A percentile compares a stretch with the other conserved stretches of the same genome.
These are phyloP conservation scores for Mus caroli DNA, from an alignment of 2,797 vertebrate species.

Conservation along the genomic window DNA sequence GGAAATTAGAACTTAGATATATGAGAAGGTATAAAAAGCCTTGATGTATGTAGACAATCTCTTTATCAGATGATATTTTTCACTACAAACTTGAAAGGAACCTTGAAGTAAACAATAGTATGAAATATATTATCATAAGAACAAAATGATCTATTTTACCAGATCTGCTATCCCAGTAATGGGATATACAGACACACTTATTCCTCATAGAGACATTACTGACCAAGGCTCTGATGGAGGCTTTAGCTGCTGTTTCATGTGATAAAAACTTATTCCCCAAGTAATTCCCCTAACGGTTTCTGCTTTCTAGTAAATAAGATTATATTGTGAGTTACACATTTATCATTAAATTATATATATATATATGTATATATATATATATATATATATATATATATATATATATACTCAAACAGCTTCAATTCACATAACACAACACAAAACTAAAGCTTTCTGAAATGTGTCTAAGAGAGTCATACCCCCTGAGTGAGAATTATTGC, in stretches of 20 bases:
- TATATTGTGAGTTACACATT: neutral
- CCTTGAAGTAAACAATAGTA: neutral
- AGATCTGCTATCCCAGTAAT: neutral
- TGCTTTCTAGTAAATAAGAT: neutral
- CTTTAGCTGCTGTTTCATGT: neutral
- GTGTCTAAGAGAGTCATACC: neutral
- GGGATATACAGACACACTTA: neutral
- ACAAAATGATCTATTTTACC: conserved; percentile 7
- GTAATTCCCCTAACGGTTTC: neutral
- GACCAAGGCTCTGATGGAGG: neutral
- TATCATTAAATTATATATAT: neutral
- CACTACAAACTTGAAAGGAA: conserved; percentile 13
- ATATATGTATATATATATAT: no score
- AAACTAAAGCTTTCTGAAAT: neutral
- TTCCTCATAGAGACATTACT: neutral
- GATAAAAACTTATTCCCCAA: neutral
- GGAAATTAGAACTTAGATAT: neutral
- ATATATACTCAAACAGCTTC: neutral
- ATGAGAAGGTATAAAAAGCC: neutral
- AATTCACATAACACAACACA: neutral
- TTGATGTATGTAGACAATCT: neutral
- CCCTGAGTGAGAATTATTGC: neutral
- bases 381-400: no score
- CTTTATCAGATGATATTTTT: conserved; percentile 34
- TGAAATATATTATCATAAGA: neutral